Evolutionary conservation across 2,797 vertebrate genomes (phyloP).

Genomic region (Anas georgica): DNA sequence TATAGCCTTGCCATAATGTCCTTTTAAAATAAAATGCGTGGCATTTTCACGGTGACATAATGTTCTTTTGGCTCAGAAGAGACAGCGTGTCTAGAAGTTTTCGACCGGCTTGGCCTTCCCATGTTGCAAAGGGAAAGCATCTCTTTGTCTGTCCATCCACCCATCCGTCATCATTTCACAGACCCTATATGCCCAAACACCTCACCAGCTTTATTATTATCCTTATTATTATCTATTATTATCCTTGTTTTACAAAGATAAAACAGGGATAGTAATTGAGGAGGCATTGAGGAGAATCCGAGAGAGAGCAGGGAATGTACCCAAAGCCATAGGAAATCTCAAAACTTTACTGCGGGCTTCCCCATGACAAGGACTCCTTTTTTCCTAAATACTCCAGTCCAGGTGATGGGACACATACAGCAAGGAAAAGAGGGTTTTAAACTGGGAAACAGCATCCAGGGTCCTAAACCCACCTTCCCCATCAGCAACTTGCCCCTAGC

Average conservation of each 20-base stretch:
- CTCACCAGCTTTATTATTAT: neutral
- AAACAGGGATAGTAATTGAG: too few relatives aligned
- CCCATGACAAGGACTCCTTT: rapidly evolving
- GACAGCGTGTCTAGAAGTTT: neutral
- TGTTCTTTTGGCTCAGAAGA: neutral
- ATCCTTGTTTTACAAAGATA: neutral
- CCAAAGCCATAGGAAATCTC: neutral
- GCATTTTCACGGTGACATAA: conserved; percentile 56
- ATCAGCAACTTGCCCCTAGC: too few relatives aligned
- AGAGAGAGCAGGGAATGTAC: neutral
- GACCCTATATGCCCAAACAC: neutral
- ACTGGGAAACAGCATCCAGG: neutral
- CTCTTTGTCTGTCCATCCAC: neutral
- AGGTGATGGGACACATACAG: neutral
- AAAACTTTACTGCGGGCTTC: neutral
- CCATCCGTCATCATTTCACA: neutral
- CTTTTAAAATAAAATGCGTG: conserved; percentile 51
- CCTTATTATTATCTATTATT: neutral
- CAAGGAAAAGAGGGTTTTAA: neutral
- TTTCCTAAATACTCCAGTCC: neutral
- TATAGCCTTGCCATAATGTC: conserved; percentile 47
- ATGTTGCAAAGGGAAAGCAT: neutral
- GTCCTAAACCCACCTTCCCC: neutral
- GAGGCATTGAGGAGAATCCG: neutral
- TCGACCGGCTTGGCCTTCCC: neutral